Evolutionary conservation across 1,140 invertebrate species (phyloP).

Genomic region (Drosophila neocordata): DNA sequence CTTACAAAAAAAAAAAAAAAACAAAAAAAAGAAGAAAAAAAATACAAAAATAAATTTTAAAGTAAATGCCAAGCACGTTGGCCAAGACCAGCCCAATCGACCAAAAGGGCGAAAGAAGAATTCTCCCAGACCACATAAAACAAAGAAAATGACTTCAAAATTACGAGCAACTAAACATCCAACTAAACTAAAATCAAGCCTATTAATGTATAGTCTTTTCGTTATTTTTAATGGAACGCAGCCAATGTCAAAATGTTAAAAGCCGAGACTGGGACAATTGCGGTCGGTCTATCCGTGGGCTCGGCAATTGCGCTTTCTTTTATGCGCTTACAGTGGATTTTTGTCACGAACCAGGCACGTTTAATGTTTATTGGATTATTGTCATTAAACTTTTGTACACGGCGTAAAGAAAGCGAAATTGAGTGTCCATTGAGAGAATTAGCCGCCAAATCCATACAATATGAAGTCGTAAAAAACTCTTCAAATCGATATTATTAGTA

Average conservation of each 20-base stretch:
- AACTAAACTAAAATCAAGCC: conserved; percentile 44
- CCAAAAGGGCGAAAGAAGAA: conserved; percentile 12
- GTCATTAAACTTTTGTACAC: conserved; percentile 72
- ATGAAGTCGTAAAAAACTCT: neutral
- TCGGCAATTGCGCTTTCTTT: conserved; percentile 65
- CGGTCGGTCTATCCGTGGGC: no score
- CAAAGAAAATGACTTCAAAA: neutral
- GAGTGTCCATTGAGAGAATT: conserved; percentile 13
- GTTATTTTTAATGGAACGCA: conserved; percentile 56
- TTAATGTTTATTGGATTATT: conserved; percentile 80
- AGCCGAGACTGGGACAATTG: conserved; percentile 37
- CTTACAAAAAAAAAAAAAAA: conserved; percentile 38
- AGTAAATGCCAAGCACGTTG: conserved; percentile 58
- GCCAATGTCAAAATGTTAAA: conserved; percentile 74
- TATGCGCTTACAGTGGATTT: conserved; percentile 58
- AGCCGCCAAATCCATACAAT: neutral
- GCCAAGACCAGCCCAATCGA: conserved; percentile 27
- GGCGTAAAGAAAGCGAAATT: conserved; percentile 78
- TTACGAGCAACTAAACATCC: conserved; percentile 12
- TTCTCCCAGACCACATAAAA: conserved; percentile 25
- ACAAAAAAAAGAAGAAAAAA: conserved; percentile 8
- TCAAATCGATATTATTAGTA: neutral
- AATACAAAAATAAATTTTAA: no score
- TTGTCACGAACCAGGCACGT: conserved; percentile 71
- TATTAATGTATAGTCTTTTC: conserved; percentile 57